phyloP scores from a whole-genome alignment of 92 coral and sea anemone species.

The Heliopora coerulea region DNA sequence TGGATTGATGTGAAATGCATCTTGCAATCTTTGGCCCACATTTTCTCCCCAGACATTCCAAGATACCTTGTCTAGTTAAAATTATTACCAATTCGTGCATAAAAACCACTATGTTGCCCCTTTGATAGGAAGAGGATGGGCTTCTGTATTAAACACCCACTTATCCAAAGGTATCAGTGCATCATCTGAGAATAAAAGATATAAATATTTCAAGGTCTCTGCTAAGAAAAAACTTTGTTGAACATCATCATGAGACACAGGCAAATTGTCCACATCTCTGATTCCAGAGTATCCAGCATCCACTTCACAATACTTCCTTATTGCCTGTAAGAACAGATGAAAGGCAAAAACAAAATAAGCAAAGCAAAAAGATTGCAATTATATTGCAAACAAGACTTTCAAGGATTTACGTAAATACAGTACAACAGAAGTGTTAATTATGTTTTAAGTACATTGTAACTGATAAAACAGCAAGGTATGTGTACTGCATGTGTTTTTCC shows the following conservation, averaged over 20 bases:
- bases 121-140: constrained; percentile 88
- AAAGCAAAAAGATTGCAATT: too few relatives aligned
- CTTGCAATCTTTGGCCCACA: too few relatives aligned
- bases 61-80: too few relatives aligned
- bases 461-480: neutral
- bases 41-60: too few relatives aligned
- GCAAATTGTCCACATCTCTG: constrained; percentile 66
- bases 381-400: too few relatives aligned
- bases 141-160: constrained; percentile 97
- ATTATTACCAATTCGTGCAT: too few relatives aligned
- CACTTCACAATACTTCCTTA: constrained; percentile 80
- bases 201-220: constrained; percentile 90
- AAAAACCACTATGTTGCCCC: constrained; percentile 57
- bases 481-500: too few relatives aligned
- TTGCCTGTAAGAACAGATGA: constrained; percentile 60
- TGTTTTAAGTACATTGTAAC: too few relatives aligned
- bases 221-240: constrained; percentile 98
- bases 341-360: too few relatives aligned
- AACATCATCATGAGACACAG: constrained; percentile 83
- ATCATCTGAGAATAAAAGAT: constrained; percentile 91
- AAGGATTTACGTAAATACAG: too few relatives aligned
- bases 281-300: constrained; percentile 86
- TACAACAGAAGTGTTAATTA: too few relatives aligned
- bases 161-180: constrained; percentile 78
- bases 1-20: too few relatives aligned